Evolutionary conservation across 1,140 invertebrate genomes (phyloP).

Genomic region (Linepithema humile): DNA sequence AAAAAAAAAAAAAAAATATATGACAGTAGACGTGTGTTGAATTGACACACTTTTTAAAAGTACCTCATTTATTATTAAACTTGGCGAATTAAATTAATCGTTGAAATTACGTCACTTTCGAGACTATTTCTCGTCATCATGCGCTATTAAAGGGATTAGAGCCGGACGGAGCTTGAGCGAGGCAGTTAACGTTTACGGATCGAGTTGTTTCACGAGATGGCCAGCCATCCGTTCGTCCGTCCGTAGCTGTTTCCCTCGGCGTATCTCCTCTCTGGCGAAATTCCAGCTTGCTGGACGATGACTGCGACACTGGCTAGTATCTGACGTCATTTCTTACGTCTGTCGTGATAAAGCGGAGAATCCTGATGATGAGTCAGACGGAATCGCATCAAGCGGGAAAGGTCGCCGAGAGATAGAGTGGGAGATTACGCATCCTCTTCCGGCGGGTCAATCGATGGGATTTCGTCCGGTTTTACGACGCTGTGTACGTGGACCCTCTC

Average conservation of each 20-base stretch:
- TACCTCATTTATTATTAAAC: no score
- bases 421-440: neutral
- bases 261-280: neutral
- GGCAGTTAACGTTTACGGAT: conserved; percentile 4
- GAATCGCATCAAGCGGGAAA: neutral
- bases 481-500: neutral
- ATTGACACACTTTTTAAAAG: neutral
- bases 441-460: conserved; percentile 20
- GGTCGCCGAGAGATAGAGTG: neutral
- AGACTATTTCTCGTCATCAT: neutral
- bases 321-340: neutral
- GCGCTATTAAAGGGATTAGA: conserved; percentile 19
- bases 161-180: neutral
- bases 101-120: neutral
- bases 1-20: neutral
- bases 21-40: neutral
- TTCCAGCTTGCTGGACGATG: neutral
- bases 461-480: conserved; percentile 19
- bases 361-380: conserved; percentile 24
- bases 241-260: neutral
- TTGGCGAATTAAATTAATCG: conserved; percentile 8
- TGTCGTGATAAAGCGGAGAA: neutral
- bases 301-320: neutral
- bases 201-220: neutral
- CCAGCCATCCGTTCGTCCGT: neutral